Conservation (phyloP, 1,140 invertebrate species). For the Scaptomyza montana region DNA sequence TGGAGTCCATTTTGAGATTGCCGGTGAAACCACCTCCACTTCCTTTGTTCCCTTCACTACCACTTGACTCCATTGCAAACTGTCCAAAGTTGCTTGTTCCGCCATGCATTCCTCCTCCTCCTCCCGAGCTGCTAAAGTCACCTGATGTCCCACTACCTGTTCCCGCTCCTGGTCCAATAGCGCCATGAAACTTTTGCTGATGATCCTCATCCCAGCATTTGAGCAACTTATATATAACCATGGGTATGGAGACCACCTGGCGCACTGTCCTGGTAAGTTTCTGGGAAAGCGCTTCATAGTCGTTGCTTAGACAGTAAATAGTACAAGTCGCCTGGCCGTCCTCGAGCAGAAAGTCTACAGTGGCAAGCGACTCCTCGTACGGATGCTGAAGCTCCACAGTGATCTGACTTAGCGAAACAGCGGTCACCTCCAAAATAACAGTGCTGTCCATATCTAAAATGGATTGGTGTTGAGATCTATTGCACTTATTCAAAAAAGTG, state of each 20-base stretch:
- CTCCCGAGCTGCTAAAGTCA: constrained; percentile 35
- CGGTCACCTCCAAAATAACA: constrained; percentile 95
- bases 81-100: constrained; percentile 49
- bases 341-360: constrained; percentile 93
- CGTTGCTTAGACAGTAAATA: constrained; percentile 86
- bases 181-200: constrained; percentile 84
- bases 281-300: constrained; percentile 87
- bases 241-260: constrained; percentile 94
- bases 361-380: constrained; percentile 95
- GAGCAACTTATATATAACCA: constrained; percentile 90
- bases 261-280: constrained; percentile 94
- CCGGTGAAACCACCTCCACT: constrained; percentile 47
- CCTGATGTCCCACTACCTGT: constrained; percentile 81
- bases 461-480: constrained; percentile 19
- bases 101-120: constrained; percentile 14
- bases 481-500: background rate
- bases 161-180: constrained; percentile 83
- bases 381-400: constrained; percentile 97
- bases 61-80: constrained; percentile 53
- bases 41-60: constrained; percentile 28
- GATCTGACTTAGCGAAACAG: constrained; percentile 94
- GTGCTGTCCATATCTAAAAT: constrained; percentile 89
- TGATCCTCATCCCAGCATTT: constrained; percentile 87
- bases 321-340: constrained; percentile 90
- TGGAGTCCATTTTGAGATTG: constrained; percentile 62